These are phyloP conservation scores for Mormyrops boulengeri DNA, from an alignment of 2,797 vertebrate species.

Conservation along the genomic window DNA sequence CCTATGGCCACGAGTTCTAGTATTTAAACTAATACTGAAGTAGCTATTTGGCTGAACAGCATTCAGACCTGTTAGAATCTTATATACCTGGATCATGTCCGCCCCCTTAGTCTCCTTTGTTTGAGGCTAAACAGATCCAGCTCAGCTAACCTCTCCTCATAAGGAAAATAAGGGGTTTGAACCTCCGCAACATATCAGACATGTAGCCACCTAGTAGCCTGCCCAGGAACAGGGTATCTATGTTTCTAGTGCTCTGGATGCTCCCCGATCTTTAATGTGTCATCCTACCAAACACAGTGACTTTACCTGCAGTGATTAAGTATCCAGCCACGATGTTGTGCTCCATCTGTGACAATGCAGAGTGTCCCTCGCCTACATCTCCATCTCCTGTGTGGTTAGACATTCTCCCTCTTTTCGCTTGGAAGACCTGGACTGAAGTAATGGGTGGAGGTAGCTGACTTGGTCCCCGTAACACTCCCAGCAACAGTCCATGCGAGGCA, in stretches of 20 bases:
- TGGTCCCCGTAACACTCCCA: not conserved
- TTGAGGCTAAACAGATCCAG: not conserved
- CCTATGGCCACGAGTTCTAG: too few species aligned
- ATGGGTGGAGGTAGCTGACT: not conserved
- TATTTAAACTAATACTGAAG: too few species aligned
- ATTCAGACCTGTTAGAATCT: not conserved
- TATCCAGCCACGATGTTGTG: conserved; percentile 91
- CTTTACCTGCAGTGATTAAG: conserved; percentile 88
- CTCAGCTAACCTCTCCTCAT: not conserved
- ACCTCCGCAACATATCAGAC: not conserved
- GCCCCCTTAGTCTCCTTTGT: not conserved
- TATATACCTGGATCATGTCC: not conserved
- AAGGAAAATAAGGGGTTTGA: not conserved
- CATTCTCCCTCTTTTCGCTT: not conserved
- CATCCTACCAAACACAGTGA: not conserved
- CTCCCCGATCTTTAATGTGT: conserved; percentile 11
- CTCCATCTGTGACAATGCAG: conserved; percentile 81
- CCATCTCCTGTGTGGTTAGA: conserved; percentile 60
- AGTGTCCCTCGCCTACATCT: conserved; percentile 58
- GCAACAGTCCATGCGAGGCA: not conserved
- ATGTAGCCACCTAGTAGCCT: conserved; percentile 10
- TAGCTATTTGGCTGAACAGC: too few species aligned
- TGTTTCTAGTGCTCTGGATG: not conserved
- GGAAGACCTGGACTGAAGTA: not conserved
- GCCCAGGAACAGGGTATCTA: not conserved